phyloP scores from a whole-genome alignment of 1,140 invertebrate species.

The Zophobas morio region DNA sequence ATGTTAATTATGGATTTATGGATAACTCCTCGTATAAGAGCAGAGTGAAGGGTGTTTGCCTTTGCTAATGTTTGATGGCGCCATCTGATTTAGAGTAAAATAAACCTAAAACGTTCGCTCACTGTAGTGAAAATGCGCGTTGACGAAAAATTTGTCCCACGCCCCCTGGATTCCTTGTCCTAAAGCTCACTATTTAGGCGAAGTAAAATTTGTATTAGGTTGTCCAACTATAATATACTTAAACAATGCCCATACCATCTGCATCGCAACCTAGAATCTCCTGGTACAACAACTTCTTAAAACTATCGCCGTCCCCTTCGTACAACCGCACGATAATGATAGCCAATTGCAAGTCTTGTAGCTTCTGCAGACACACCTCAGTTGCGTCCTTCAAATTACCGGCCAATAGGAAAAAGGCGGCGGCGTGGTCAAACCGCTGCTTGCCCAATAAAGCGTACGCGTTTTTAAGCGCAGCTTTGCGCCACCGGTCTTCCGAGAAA shows the following conservation, averaged over 20 bases:
- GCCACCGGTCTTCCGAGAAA: slow-evolving; percentile 93
- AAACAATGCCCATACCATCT: slow-evolving; percentile 67
- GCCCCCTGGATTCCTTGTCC: too few relatives aligned
- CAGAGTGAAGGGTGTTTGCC: too few relatives aligned
- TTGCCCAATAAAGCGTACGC: slow-evolving; percentile 96
- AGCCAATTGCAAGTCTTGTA: slow-evolving; percentile 96
- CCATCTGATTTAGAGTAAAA: too few relatives aligned
- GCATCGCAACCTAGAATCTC: slow-evolving; percentile 84
- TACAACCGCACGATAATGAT: slow-evolving; percentile 95
- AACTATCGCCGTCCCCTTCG: slow-evolving; percentile 85
- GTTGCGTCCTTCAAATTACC: slow-evolving; percentile 95
- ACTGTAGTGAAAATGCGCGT: too few relatives aligned
- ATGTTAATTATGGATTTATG: too few relatives aligned
- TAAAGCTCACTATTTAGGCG: too few relatives aligned
- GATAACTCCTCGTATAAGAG: too few relatives aligned
- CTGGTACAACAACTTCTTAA: slow-evolving; percentile 84
- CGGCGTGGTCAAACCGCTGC: slow-evolving; percentile 95
- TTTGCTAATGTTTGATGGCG: too few relatives aligned
- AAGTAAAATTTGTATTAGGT: too few relatives aligned
- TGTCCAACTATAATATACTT: neutral
- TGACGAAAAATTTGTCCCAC: too few relatives aligned
- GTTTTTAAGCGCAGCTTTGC: slow-evolving; percentile 97
- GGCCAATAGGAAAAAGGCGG: slow-evolving; percentile 95
- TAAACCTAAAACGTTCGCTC: too few relatives aligned
- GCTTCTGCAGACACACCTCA: slow-evolving; percentile 87